Conservation (phyloP, 1,140 invertebrate species). For the Caenorhabditis remanei region DNA sequence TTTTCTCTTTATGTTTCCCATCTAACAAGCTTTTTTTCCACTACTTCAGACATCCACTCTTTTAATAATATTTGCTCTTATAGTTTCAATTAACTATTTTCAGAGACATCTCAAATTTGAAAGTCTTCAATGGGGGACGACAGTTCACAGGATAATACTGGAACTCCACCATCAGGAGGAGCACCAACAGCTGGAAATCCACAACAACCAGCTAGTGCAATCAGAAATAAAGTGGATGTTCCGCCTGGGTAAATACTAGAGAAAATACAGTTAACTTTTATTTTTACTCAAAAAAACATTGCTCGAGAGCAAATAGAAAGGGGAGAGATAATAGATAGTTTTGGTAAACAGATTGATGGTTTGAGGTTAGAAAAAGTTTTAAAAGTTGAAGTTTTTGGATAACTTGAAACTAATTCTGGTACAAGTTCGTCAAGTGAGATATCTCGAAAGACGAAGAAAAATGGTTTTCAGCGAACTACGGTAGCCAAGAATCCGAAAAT, state of each 20-base stretch:
- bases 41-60: background rate
- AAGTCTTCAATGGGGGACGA: conserved; percentile 50
- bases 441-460: too few relatives aligned
- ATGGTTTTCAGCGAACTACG: too few relatives aligned
- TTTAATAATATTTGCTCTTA: background rate
- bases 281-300: conserved; percentile 24
- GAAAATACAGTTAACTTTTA: background rate
- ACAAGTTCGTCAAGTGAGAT: too few relatives aligned
- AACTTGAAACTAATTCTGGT: too few relatives aligned
- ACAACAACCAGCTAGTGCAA: conserved; percentile 43
- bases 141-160: conserved; percentile 20
- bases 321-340: background rate
- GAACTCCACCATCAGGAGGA: background rate
- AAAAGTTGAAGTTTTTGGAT: too few relatives aligned
- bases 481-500: too few relatives aligned
- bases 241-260: conserved; percentile 48
- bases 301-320: background rate
- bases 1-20: background rate
- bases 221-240: conserved; percentile 53
- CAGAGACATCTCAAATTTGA: conserved; percentile 40
- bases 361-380: too few relatives aligned
- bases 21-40: background rate
- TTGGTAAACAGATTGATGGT: too few relatives aligned
- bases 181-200: conserved; percentile 26
- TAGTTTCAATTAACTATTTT: background rate